phyloP scores from a whole-genome alignment of 2,113 vertebrate genomes.

The Nannospalax galili region DNA sequence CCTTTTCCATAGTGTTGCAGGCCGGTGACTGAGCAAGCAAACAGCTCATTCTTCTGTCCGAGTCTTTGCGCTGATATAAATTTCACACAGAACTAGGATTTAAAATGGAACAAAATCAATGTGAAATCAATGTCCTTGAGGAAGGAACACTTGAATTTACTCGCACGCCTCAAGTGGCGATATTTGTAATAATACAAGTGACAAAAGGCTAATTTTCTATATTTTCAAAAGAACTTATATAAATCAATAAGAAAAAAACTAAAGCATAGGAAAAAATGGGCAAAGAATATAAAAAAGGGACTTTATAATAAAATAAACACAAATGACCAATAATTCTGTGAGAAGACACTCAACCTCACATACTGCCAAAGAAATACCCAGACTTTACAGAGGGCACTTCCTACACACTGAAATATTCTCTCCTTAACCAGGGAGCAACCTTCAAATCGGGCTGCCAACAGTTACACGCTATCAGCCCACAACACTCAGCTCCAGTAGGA shows the following conservation, averaged over 20 bases:
- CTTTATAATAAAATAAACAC: neutral
- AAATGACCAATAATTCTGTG: neutral
- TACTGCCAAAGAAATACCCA: neutral
- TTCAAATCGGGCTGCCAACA: too few relatives aligned
- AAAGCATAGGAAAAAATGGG: neutral
- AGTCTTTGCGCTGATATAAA: neutral
- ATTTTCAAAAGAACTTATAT: neutral
- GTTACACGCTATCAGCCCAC: rapidly evolving
- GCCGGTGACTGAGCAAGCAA: neutral
- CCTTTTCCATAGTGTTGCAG: neutral
- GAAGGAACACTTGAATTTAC: neutral
- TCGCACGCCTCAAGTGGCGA: neutral
- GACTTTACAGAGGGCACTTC: too few relatives aligned
- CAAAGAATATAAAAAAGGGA: neutral
- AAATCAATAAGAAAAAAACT: neutral
- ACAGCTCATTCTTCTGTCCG: neutral
- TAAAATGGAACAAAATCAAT: too few relatives aligned
- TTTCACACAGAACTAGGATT: neutral
- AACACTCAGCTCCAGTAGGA: neutral
- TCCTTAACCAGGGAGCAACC: neutral
- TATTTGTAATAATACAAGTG: neutral
- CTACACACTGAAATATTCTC: neutral
- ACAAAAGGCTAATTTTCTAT: constrained; percentile 10
- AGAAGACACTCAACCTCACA: neutral
- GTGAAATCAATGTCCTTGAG: neutral